These are phyloP conservation scores for Chamaetylas fuelleborni DNA, from an alignment of 2,113 vertebrate genomes.

Conservation along the genomic window DNA sequence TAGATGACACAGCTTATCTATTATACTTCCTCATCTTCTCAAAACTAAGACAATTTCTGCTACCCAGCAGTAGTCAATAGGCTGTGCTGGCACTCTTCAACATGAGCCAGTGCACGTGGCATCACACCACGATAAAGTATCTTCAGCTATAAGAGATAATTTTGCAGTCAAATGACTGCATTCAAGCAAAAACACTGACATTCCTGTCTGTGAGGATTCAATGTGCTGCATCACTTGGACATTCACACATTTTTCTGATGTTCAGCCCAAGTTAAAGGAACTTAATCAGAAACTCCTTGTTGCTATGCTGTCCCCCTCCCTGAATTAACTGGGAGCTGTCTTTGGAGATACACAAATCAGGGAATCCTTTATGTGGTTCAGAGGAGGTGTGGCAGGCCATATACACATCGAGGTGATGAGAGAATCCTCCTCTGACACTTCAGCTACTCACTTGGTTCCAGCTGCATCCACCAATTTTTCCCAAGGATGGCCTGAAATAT, in stretches of 20 bases:
- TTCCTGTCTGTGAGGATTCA: background rate
- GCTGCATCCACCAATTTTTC: background rate
- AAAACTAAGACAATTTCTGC: background rate
- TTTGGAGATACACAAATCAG: background rate
- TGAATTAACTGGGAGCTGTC: background rate
- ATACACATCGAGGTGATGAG: fast-evolving
- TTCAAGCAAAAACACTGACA: background rate
- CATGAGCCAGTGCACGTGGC: background rate
- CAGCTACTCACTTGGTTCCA: background rate
- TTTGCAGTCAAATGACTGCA: background rate
- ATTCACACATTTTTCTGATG: background rate
- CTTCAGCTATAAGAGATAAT: background rate
- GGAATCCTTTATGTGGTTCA: background rate
- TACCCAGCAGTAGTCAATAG: background rate
- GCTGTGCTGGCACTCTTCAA: background rate
- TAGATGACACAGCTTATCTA: background rate
- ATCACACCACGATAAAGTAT: background rate
- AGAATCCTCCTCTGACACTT: background rate
- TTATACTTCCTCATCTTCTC: background rate
- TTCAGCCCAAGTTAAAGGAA: background rate
- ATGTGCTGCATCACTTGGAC: background rate
- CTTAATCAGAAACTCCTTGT: background rate
- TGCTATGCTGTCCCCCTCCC: fast-evolving
- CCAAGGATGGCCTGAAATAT: background rate
- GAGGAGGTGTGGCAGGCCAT: fast-evolving